phyloP scores from a whole-genome alignment of 2,797 vertebrate species.

The Phaenicophaeus curvirostris region DNA sequence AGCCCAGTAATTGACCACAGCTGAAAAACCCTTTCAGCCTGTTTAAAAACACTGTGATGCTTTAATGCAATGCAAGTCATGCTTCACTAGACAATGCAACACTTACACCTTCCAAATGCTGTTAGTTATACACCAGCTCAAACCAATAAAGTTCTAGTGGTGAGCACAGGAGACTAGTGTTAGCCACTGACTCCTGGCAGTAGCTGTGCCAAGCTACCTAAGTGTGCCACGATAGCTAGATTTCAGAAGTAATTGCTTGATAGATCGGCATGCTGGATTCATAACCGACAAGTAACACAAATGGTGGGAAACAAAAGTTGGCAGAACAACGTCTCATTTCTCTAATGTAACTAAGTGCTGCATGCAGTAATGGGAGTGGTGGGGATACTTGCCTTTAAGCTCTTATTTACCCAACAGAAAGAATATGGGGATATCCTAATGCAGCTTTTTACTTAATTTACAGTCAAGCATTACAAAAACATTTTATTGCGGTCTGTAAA shows the following conservation, averaged over 20 bases:
- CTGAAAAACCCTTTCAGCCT: not conserved
- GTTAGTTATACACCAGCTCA: not conserved
- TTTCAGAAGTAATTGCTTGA: not conserved
- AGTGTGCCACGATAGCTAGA: not conserved
- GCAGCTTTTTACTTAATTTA: slow-evolving; percentile 53
- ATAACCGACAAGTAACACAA: slow-evolving; percentile 6
- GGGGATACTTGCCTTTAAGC: slow-evolving; percentile 44
- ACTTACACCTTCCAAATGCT: slow-evolving; percentile 4
- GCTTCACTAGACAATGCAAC: not conserved
- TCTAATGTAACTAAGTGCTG: slow-evolving; percentile 61
- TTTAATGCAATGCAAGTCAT: not conserved
- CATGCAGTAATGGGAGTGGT: slow-evolving; percentile 37
- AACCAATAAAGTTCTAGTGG: not conserved
- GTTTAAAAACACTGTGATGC: not conserved
- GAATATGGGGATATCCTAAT: slow-evolving; percentile 19
- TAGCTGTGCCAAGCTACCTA: not conserved
- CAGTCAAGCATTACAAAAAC: slow-evolving; percentile 53
- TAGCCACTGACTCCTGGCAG: not conserved
- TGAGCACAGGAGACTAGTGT: not conserved
- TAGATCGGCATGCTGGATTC: not conserved
- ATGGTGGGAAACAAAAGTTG: slow-evolving; percentile 34
- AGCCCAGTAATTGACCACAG: not conserved
- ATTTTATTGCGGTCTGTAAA: slow-evolving; percentile 60
- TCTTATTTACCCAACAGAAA: slow-evolving; percentile 32
- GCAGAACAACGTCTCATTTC: slow-evolving; percentile 51